These are phyloP conservation scores for Dolichopus griseipennis DNA, from an alignment of 2,888 invertebrate species.

Conservation along the genomic window DNA sequence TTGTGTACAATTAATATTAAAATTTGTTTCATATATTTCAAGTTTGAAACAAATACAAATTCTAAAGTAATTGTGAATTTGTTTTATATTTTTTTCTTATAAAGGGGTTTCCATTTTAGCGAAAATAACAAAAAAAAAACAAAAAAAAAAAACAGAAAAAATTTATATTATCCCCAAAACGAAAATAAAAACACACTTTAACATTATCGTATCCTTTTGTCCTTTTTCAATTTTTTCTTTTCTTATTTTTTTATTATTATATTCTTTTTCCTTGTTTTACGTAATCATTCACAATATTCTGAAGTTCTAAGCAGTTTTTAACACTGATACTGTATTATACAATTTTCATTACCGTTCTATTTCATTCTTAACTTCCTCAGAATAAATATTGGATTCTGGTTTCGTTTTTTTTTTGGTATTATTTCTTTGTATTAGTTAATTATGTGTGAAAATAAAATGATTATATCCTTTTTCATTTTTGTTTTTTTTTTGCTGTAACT, in stretches of 20 bases:
- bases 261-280: not conserved
- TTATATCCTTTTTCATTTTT: conserved; percentile 4
- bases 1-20: too few species aligned
- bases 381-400: too few species aligned
- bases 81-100: too few species aligned
- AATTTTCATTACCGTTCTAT: not conserved
- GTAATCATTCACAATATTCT: not conserved
- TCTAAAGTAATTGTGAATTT: too few species aligned
- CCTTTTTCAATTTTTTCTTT: not conserved
- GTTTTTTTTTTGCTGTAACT: not conserved
- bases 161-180: conserved; percentile 11
- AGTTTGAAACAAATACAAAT: too few species aligned
- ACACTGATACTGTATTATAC: not conserved
- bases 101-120: too few species aligned
- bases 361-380: not conserved
- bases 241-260: not conserved
- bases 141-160: not conserved
- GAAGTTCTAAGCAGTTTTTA: not conserved
- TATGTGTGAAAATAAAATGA: conserved; percentile 24
- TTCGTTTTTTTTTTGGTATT: not conserved
- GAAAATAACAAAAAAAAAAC: too few species aligned
- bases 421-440: conserved; percentile 22
- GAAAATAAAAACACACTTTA: conserved; percentile 18
- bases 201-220: conserved; percentile 9
- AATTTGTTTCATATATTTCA: too few species aligned